A percentile compares a stretch with the other conserved stretches of the same genome.
These are phyloP conservation scores for Euproctis similis DNA, from an alignment of 2,888 invertebrate genomes.

Conservation along the genomic window DNA sequence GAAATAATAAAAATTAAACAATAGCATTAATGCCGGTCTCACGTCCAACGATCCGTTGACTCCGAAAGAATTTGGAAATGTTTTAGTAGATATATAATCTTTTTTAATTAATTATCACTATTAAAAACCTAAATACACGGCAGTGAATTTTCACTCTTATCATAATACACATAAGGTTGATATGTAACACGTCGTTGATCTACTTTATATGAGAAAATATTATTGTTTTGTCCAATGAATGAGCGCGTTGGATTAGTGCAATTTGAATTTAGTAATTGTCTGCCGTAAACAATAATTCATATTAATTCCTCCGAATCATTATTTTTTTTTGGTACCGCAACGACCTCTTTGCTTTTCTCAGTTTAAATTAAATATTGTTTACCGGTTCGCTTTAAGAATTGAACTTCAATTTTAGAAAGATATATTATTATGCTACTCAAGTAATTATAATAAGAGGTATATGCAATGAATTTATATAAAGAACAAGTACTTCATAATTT, in stretches of 20 bases:
- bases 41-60: conserved; percentile 54
- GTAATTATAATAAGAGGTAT: no score
- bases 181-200: conserved; percentile 19
- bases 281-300: conserved; percentile 56
- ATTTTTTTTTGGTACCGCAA: conserved; percentile 44
- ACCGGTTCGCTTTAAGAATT: conserved; percentile 20
- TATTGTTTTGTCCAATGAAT: conserved; percentile 65
- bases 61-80: conserved; percentile 62
- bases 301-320: conserved; percentile 49
- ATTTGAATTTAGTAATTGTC: conserved; percentile 62
- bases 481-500: no score
- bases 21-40: conserved; percentile 41
- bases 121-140: conserved; percentile 26
- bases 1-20: conserved; percentile 41
- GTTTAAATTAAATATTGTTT: conserved; percentile 17
- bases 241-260: conserved; percentile 57
- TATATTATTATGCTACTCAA: no score
- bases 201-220: conserved; percentile 57
- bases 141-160: conserved; percentile 30
- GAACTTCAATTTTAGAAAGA: conserved; percentile 20
- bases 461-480: no score
- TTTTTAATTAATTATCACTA: conserved; percentile 69
- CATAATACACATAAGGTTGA: conserved; percentile 22
- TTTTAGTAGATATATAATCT: conserved; percentile 54
- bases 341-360: conserved; percentile 22